Conservation (phyloP, 2,113 vertebrate genomes). For the Mobula hypostoma region DNA sequence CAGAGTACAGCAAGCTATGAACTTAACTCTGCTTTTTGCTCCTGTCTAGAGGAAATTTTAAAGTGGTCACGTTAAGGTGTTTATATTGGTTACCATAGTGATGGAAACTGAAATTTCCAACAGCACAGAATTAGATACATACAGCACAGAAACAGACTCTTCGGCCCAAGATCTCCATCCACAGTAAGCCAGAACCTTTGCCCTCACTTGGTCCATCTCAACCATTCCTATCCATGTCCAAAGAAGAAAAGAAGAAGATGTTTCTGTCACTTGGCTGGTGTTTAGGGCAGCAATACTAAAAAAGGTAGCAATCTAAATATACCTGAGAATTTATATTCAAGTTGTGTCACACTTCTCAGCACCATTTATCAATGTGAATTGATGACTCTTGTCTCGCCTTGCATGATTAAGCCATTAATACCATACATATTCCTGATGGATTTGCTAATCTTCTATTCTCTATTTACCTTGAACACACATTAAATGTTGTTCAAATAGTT, state of each 20-base stretch:
- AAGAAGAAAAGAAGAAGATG: too few species aligned
- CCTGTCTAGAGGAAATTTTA: neutral
- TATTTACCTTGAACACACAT: neutral
- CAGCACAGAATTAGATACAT: neutral
- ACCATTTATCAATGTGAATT: neutral
- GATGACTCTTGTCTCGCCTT: neutral
- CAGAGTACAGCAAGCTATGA: neutral
- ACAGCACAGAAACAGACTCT: neutral
- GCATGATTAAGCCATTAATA: neutral
- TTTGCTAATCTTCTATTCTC: neutral
- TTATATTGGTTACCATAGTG: neutral
- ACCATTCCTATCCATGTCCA: too few species aligned
- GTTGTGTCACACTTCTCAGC: neutral
- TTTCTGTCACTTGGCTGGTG: too few species aligned
- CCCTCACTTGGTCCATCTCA: too few species aligned
- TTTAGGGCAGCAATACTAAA: neutral
- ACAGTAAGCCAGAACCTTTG: neutral
- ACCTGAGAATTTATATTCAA: neutral
- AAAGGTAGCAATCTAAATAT: neutral
- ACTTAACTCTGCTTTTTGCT: neutral
- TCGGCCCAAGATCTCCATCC: neutral
- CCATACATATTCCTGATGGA: neutral
- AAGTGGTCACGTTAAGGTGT: neutral
- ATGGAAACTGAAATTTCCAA: neutral
- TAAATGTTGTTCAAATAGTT: neutral